Evolutionary conservation across 2,113 vertebrate genomes (phyloP).

Genomic region (Macrotus californicus): DNA sequence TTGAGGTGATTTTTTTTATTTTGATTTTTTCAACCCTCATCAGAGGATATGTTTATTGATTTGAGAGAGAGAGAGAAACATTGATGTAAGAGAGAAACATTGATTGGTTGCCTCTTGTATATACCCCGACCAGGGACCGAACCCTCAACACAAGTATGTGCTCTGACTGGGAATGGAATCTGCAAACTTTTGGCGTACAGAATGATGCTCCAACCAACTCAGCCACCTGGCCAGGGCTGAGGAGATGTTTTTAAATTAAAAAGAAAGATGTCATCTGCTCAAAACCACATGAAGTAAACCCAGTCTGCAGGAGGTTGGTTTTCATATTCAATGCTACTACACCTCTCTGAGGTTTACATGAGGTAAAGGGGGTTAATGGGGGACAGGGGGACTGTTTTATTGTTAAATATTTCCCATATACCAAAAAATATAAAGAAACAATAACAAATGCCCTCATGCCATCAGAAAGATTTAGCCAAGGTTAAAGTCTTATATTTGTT

Average conservation of each 20-base stretch:
- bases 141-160: no score
- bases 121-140: no score
- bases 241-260: neutral
- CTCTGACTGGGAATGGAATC: no score
- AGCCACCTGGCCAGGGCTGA: neutral
- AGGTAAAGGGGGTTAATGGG: neutral
- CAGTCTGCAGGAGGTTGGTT: neutral
- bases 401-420: neutral
- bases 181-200: no score
- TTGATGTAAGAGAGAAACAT: no score
- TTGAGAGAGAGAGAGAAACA: no score
- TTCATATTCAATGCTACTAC: neutral
- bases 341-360: neutral
- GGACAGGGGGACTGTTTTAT: neutral
- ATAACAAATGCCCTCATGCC: neutral
- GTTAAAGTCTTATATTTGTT: neutral
- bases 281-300: neutral
- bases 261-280: neutral
- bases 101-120: no score
- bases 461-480: neutral
- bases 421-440: conserved; percentile 14
- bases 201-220: no score
- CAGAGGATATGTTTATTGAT: no score
- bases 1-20: neutral
- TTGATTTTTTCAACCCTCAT: no score